Conservation (phyloP, 64 coral and sea anemone species). For the Dendrophyllia cribrosa region DNA sequence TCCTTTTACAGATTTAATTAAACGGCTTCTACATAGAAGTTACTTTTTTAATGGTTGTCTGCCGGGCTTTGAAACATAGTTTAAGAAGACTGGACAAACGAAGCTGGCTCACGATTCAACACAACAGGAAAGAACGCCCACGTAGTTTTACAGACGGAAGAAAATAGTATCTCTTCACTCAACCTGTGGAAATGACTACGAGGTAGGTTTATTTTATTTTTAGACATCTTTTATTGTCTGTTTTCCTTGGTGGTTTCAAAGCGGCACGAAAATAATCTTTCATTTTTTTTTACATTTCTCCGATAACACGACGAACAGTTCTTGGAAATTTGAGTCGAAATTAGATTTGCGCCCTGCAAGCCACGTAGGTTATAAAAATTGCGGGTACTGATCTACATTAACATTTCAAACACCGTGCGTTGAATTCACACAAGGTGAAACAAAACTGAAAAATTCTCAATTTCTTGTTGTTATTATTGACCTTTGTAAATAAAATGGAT, state of each 20-base stretch:
- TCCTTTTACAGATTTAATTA: background rate
- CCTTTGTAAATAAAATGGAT: background rate
- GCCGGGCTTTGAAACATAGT: too few species aligned
- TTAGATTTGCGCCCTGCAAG: too few species aligned
- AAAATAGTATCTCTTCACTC: background rate
- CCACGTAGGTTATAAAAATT: background rate
- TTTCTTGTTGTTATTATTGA: background rate
- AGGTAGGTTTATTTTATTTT: background rate
- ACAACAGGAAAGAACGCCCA: background rate
- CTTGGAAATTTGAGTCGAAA: background rate
- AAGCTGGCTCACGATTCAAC: too few species aligned
- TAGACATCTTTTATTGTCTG: background rate
- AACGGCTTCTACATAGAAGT: too few species aligned
- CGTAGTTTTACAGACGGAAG: background rate
- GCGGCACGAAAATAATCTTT: background rate
- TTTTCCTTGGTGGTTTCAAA: conserved; percentile 23
- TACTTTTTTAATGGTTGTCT: too few species aligned
- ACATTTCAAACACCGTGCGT: background rate
- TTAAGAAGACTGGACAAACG: too few species aligned
- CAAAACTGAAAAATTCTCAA: background rate
- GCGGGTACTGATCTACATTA: background rate
- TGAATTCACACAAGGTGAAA: background rate
- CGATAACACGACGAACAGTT: background rate
- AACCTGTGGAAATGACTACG: background rate
- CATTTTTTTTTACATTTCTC: background rate